Percentiles rank a stretch among this genome's conserved stretches.
These are phyloP conservation scores for Copidosoma floridanum DNA, from an alignment of 1,140 invertebrate species.

Conservation along the genomic window DNA sequence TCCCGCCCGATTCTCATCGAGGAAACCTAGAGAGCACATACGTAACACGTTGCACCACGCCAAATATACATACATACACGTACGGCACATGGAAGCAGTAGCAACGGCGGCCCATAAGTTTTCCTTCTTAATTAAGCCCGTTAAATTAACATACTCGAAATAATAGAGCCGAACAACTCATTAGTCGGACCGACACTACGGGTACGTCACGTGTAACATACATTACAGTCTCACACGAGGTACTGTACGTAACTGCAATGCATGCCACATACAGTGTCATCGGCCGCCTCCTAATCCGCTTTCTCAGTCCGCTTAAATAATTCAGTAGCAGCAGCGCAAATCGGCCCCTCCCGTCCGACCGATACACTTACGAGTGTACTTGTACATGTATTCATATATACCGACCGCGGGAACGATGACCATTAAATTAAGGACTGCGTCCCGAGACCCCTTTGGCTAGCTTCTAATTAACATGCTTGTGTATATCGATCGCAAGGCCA, in stretches of 20 bases:
- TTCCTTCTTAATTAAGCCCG: not conserved
- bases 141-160: constrained; percentile 17
- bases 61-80: no score
- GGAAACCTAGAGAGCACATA: no score
- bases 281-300: not conserved
- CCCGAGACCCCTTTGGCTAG: not conserved
- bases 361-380: no score
- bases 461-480: constrained; percentile 23
- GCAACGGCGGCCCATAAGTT: not conserved
- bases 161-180: constrained; percentile 14
- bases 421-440: constrained; percentile 18
- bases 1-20: not conserved
- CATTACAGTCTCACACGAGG: no score
- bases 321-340: not conserved
- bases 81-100: no score
- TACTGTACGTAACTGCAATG: no score
- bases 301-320: not conserved
- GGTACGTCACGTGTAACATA: no score
- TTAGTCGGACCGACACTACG: not conserved
- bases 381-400: no score
- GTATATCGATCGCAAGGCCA: constrained; percentile 10
- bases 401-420: no score
- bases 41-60: no score
- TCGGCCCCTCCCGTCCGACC: no score
- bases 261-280: not conserved